Evolutionary conservation across 2,888 invertebrate genomes (phyloP).

Genomic region (Lithophane socia): DNA sequence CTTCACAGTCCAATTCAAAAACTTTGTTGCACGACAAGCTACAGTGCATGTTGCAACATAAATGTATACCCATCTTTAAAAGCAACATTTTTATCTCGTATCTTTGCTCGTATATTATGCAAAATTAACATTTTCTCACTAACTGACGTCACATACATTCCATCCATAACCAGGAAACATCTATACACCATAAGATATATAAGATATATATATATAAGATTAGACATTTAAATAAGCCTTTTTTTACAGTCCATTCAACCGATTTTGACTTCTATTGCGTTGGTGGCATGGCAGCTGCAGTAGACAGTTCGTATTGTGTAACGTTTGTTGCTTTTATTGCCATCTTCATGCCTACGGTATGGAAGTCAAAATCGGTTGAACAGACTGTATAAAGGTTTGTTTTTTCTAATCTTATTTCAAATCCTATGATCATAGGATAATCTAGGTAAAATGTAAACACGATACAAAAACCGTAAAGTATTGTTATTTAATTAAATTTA

Average conservation of each 20-base stretch:
- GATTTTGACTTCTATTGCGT: too few relatives aligned
- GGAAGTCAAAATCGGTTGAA: too few relatives aligned
- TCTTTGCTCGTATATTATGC: conserved; percentile 5
- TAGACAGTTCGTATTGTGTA: too few relatives aligned
- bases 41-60: conserved; percentile 9
- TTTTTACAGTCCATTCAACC: too few relatives aligned
- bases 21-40: conserved; percentile 4
- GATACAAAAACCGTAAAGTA: conserved; percentile 57
- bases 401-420: too few relatives aligned
- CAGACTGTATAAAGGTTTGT: too few relatives aligned
- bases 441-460: conserved; percentile 20
- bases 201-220: too few relatives aligned
- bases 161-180: not conserved
- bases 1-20: not conserved
- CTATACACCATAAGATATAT: too few relatives aligned
- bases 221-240: too few relatives aligned
- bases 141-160: not conserved
- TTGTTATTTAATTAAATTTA: conserved; percentile 68
- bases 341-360: too few relatives aligned
- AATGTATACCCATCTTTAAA: not conserved
- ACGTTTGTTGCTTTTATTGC: too few relatives aligned
- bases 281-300: too few relatives aligned
- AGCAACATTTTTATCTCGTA: not conserved
- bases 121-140: conserved; percentile 27
- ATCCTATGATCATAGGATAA: conserved; percentile 17